phyloP scores from a whole-genome alignment of 2,797 vertebrate genomes.

The Gallirallus australis region DNA sequence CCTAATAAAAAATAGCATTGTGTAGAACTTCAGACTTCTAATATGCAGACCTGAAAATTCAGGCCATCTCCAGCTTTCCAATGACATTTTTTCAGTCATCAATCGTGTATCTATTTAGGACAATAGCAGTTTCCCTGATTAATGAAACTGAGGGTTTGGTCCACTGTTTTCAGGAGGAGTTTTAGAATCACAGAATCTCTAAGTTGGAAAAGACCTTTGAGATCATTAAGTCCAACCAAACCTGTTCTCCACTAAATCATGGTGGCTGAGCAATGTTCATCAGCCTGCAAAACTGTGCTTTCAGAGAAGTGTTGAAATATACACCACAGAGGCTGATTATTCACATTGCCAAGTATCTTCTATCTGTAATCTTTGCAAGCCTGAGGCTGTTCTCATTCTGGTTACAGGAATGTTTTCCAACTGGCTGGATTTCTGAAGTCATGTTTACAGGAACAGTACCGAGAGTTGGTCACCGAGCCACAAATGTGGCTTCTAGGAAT shows the following conservation, averaged over 20 bases:
- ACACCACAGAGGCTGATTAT: not conserved
- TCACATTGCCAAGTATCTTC: not conserved
- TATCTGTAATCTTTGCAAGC: constrained; percentile 7
- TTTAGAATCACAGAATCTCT: not conserved
- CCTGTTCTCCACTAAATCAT: no score
- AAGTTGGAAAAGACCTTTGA: no score
- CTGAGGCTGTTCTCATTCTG: constrained; percentile 30
- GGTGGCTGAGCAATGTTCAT: not conserved
- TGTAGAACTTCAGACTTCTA: not conserved
- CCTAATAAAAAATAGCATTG: accelerated
- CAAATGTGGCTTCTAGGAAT: constrained; percentile 3
- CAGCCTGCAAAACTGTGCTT: constrained; percentile 10
- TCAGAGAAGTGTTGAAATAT: not conserved
- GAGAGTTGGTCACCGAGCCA: not conserved
- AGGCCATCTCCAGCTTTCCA: not conserved
- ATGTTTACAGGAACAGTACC: not conserved
- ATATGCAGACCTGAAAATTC: not conserved
- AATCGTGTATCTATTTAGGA: not conserved
- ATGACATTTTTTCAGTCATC: not conserved
- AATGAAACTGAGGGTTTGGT: not conserved
- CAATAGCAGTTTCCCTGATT: not conserved
- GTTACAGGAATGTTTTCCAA: constrained; percentile 24
- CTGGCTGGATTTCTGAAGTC: constrained; percentile 23
- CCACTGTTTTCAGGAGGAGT: constrained; percentile 4
- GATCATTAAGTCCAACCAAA: no score